Conservation (phyloP, 2,113 vertebrate species). For the Alethe diademata region DNA sequence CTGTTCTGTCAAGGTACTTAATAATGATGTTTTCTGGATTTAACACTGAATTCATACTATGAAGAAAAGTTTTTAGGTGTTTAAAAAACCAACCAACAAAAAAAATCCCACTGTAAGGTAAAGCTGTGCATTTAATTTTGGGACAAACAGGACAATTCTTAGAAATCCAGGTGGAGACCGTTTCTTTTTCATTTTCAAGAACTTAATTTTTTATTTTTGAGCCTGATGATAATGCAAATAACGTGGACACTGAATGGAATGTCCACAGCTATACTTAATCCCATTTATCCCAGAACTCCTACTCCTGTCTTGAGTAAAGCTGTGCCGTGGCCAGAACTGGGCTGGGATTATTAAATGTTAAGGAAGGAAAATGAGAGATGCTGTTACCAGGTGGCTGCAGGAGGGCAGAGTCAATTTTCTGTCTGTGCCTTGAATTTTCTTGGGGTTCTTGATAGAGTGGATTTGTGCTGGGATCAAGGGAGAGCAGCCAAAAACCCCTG, state of each 20-base stretch:
- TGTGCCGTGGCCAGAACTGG: neutral
- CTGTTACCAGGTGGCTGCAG: neutral
- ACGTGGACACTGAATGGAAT: neutral
- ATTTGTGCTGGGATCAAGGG: neutral
- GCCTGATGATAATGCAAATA: neutral
- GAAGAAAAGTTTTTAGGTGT: neutral
- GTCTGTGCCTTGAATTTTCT: neutral
- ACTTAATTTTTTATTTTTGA: neutral
- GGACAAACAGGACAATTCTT: neutral
- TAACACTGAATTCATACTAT: neutral
- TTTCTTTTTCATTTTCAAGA: neutral
- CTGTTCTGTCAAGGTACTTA: neutral
- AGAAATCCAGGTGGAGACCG: neutral
- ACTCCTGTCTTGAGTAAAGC: neutral
- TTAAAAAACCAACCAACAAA: neutral
- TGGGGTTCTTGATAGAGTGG: neutral
- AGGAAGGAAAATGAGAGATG: neutral
- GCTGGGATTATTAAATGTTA: neutral
- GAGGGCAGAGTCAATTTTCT: neutral
- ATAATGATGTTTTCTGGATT: neutral
- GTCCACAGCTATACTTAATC: neutral
- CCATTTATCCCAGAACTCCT: neutral
- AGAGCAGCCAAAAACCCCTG: neutral
- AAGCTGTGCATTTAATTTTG: neutral
- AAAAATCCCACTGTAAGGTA: neutral